Evolutionary conservation across 2,113 vertebrate genomes (phyloP).

Genomic region (Antennarius striatus): DNA sequence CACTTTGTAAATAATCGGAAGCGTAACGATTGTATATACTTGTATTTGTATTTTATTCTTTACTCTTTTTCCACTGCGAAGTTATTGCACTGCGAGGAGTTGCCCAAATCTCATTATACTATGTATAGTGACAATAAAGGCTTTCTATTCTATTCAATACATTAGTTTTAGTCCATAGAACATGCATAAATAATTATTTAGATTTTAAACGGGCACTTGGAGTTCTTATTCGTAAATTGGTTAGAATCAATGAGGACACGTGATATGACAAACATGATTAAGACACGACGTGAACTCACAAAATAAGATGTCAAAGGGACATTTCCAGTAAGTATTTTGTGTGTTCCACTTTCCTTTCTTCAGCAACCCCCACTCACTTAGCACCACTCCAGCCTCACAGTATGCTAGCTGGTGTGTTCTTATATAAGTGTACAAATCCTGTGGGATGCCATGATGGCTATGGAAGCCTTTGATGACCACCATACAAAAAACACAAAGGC

Average conservation of each 20-base stretch:
- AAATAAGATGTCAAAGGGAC: slow-evolving; percentile 25
- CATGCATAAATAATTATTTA: neutral
- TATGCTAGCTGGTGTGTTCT: slow-evolving; percentile 70
- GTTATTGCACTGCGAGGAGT: too few relatives aligned
- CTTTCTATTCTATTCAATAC: too few relatives aligned
- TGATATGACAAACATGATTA: slow-evolving; percentile 20
- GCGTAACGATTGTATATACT: too few relatives aligned
- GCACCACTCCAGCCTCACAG: slow-evolving; percentile 52
- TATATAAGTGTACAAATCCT: slow-evolving; percentile 74
- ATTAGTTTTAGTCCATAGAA: neutral
- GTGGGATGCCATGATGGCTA: slow-evolving; percentile 65
- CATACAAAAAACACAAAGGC: slow-evolving; percentile 68
- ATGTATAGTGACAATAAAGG: too few relatives aligned
- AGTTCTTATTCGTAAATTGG: slow-evolving; percentile 5
- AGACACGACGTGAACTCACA: slow-evolving; percentile 15
- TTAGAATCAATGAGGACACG: neutral
- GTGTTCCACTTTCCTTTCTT: slow-evolving; percentile 29
- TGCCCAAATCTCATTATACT: too few relatives aligned
- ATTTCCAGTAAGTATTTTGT: slow-evolving; percentile 56
- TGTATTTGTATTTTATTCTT: too few relatives aligned
- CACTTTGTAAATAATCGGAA: too few relatives aligned
- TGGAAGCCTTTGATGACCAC: slow-evolving; percentile 73
- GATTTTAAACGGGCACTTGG: neutral
- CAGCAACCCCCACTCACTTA: slow-evolving; percentile 51
- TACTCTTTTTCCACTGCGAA: too few relatives aligned